Conservation (phyloP, 2,113 vertebrate species). For the Heliornis fulica region DNA sequence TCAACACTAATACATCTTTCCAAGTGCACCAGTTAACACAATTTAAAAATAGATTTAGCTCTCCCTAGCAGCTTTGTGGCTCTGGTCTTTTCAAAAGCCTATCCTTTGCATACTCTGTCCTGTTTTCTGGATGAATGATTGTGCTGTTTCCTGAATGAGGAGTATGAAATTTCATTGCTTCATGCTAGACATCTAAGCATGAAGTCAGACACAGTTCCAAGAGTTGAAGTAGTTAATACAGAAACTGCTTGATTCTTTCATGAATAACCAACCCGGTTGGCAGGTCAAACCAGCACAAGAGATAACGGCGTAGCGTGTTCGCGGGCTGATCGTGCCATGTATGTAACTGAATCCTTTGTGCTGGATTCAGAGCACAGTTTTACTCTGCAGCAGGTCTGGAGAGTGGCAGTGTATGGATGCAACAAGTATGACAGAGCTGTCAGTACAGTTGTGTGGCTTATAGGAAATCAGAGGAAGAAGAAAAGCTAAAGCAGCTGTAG, state of each 20-base stretch:
- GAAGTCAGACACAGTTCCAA: conserved; percentile 19
- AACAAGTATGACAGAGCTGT: not conserved
- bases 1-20: not conserved
- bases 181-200: not conserved
- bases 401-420: not conserved
- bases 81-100: not conserved
- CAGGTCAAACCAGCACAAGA: conserved; percentile 25
- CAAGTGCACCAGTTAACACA: not conserved
- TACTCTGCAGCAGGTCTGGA: not conserved
- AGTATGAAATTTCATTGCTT: conserved; percentile 34
- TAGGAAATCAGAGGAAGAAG: not conserved
- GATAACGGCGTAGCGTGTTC: not conserved
- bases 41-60: not conserved
- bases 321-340: not conserved
- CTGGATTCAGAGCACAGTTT: not conserved
- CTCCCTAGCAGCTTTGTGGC: not conserved
- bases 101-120: not conserved
- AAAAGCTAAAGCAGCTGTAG: not conserved
- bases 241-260: conserved; percentile 26
- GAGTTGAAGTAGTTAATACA: conserved; percentile 8
- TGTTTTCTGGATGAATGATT: conserved; percentile 18
- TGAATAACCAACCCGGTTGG: conserved; percentile 18
- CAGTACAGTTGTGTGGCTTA: not conserved
- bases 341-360: not conserved
- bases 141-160: conserved; percentile 28